Base-by-base conservation (phyloP, 2,113 vertebrate species). In the Saccopteryx bilineata region DNA sequence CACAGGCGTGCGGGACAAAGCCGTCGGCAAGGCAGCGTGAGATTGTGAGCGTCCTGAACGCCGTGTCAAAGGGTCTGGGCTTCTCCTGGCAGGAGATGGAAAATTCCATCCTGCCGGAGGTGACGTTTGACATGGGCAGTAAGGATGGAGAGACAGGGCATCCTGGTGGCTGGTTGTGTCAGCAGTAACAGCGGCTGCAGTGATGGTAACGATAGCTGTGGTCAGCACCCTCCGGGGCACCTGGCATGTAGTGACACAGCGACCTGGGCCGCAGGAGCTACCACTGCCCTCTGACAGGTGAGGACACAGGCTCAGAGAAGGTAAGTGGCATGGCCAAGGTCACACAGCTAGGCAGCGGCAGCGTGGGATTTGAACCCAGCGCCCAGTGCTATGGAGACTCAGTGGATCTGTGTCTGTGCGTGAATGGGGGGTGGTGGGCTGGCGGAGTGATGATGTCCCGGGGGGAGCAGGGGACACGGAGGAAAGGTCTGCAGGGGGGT, bases 381-480 rank as follows among this genome's bases (percentile, higher is more conserved):
- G 39, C 39, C 39, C 39, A 39, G 2, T 3, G 39, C 39, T 39
- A 3, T 0, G 24, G 33, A 68, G 39, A 54, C 5, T 9, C 0
- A 0, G 19, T 0, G 2, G 18, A 18, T 19, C 46, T 69, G 86
- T 5, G 13, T 15, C 26, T 79, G 86, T 1, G 10, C 0, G 0
- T 26, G 33, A 50, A 26, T n/a, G 39, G 39, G 21, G 13, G 0
- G 0, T 3, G 39, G 39, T 39, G 54, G 15, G 28, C 14, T 0
- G 18, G 5, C 0, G 0, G 21, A 15, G 28, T 1, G 33, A 11
- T 4, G 33, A 3, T 0, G n/a, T 28, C 21, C 0, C 19, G 1
- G 15, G n/a, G 11, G 21, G 13, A 17, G 4, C 13, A 0, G 1
- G 31, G 71, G 24, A 24, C 1, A 1, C 0, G 1, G 19, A 28